Evolutionary conservation across 2,113 vertebrate genomes (phyloP), one percentile per base, ranked within the genome.

Genomic region (Paedocypris sp.): DNA sequence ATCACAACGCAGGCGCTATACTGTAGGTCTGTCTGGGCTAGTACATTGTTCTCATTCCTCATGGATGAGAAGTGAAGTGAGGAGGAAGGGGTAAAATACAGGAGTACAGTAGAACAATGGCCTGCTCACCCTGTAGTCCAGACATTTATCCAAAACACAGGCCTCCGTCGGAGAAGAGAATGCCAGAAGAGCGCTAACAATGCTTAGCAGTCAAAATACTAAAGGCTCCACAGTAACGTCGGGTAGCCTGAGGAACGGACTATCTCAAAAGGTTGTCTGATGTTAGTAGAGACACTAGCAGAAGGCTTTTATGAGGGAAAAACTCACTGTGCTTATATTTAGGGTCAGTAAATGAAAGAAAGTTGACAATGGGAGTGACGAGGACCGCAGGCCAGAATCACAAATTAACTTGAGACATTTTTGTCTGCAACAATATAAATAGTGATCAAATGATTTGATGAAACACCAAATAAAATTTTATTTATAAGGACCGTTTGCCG

Each of bases 11-110:
- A 7, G 6, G 38, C 43, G 20, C 53, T 11, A 5, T 38, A 47
- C 28, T 32, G 29, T 45, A 9, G 45, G 26, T 38, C 33, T 16
- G 45, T 58, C 51, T 20, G 32, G 56, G 45, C 16, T 39, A 59
- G 26, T 12, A 32, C 68, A 63, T 68, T 58, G 49, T 53, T 69
- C 28, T 48, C 46, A 47, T 67, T 74, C 66, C 46, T 58, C 59
- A 48, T 38, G 49, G 38, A 66, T 60, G 53, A 66, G 54, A 56
- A 64, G 49, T 3, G 13, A 66, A 36, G 18, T 35, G 46, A 60
- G 25, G 52, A 22, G 38, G 20, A 43, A 29, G 29, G 59, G 51
- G 13, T 18, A 2, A 66, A 48, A 62, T 16, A 28, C 15, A 33
- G 25, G 23, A 13, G 54, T 51, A 47, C 53, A 60, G 64, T 60